phyloP scores from a whole-genome alignment of 2,888 invertebrate genomes.

The Leucania comma region DNA sequence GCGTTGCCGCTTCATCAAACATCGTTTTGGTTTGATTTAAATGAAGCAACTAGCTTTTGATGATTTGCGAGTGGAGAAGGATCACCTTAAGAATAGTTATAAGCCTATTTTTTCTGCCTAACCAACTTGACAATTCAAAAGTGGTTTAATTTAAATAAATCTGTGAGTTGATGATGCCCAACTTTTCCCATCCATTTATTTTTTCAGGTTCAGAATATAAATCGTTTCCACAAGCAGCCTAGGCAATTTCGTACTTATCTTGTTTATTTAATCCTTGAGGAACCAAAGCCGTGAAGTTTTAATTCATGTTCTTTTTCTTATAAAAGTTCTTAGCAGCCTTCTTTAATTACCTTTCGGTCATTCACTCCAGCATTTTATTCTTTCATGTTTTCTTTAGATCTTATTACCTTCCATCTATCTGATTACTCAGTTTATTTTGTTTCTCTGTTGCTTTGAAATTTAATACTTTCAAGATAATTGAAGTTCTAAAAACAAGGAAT shows the following conservation, averaged over 20 bases:
- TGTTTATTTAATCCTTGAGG: constrained; percentile 17
- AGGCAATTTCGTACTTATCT: not conserved
- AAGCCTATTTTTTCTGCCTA: no score
- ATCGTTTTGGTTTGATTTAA: no score
- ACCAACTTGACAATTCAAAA: no score
- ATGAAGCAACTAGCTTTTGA: no score
- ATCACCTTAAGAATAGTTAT: no score
- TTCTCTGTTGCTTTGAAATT: constrained; percentile 17
- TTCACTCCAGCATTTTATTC: constrained; percentile 29
- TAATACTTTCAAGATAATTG: constrained; percentile 38
- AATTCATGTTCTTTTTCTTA: constrained; percentile 19
- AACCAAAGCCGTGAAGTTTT: constrained; percentile 24
- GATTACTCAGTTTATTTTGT: constrained; percentile 39
- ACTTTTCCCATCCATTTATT: not conserved
- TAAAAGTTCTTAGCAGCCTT: constrained; percentile 21
- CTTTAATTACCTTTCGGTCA: constrained; percentile 27
- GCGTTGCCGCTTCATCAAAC: no score
- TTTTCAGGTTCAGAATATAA: not conserved
- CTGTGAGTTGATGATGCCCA: not conserved
- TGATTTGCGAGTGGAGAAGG: no score
- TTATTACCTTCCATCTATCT: constrained; percentile 19
- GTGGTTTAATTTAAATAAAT: no score
- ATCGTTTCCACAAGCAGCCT: not conserved
- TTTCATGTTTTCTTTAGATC: constrained; percentile 33
- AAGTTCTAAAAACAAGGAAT: constrained; percentile 22